These are phyloP conservation scores for Ammodytes marinus DNA, from an alignment of 2,113 vertebrate genomes.

Conservation along the genomic window DNA sequence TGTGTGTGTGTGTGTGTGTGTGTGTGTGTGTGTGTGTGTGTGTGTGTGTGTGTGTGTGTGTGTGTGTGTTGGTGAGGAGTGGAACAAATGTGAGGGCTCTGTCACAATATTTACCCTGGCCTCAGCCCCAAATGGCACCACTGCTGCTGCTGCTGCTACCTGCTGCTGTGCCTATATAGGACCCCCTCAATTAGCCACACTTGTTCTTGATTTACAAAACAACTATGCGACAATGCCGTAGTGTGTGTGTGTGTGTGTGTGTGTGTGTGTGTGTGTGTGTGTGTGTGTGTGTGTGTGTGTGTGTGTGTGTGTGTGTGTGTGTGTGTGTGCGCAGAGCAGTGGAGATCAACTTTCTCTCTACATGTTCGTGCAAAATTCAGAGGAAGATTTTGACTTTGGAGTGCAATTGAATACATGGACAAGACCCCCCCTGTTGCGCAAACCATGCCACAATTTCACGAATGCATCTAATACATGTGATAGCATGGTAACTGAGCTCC, in stretches of 20 bases:
- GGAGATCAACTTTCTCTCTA: neutral
- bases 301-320: slow-evolving; percentile 12
- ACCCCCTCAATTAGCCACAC: slow-evolving; percentile 63
- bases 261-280: neutral
- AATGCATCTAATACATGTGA: neutral
- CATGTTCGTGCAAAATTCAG: neutral
- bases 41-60: slow-evolving; percentile 15
- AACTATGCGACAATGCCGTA: neutral
- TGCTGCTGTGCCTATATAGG: slow-evolving; percentile 42
- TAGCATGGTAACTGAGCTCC: neutral
- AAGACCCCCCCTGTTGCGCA: neutral
- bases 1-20: too few relatives aligned
- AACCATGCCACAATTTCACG: neutral
- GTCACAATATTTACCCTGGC: slow-evolving; percentile 87
- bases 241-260: neutral
- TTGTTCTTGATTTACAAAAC: slow-evolving; percentile 68
- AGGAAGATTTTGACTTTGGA: neutral
- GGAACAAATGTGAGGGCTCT: slow-evolving; percentile 85
- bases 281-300: neutral
- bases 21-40: too few relatives aligned
- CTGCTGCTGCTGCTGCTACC: slow-evolving; percentile 61
- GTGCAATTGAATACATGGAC: neutral
- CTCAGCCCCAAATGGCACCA: slow-evolving; percentile 82
- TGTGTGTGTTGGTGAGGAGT: slow-evolving; percentile 43
- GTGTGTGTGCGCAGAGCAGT: slow-evolving; percentile 1